Evolutionary conservation across 64 coral and sea anemone genomes (phyloP), one percentile per base, ranked within the genome.

Genomic region (Hydrozoanthus tunicans): DNA sequence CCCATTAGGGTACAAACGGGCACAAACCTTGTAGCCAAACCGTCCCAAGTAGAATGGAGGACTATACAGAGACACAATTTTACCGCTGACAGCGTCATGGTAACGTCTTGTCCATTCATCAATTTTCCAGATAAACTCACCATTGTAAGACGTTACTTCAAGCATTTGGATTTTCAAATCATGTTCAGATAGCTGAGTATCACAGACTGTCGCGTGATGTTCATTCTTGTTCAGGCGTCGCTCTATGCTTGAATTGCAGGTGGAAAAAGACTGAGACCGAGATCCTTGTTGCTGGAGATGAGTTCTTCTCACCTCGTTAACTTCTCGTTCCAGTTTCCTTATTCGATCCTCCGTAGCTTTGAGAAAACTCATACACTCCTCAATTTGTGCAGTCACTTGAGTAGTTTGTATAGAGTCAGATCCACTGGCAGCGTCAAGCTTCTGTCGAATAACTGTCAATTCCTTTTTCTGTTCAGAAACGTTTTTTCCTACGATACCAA

Each of bases 331-430:
- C 73, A 77, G 43, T 8, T 43, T 77, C 43, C 53, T 77, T 1
- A 77, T 77, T 52, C 73, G 73, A 77, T 51, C 73, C 43, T 77
- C 73, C 26, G 24, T 11, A 6, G 43, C 43, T 43, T 25, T 77
- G 27, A 77, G 77, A 17, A 78, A 78, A 17, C 54, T 56, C 52
- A 78, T 78, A 14, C 76, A 78, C n/a, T 78, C 76, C 51, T 78
- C 76, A 53, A 78, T 5, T 17, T 78, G 76, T n/a, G 52, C 76
- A 78, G 51, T 55, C 11, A 78, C 6, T 56, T 54, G 76, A 12
- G 76, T 78, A 54, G 14, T 56, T 5, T 78, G 51, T 32, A 58
- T 6, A 15, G 51, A 14, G 76, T 54, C 76, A 7, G 53, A 9
- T 11, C 76, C 53, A 56, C 10, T 78, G 4, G 76, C 6, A 78